Conservation (phyloP, 2,888 invertebrate species). For the Diarsia brunnea region DNA sequence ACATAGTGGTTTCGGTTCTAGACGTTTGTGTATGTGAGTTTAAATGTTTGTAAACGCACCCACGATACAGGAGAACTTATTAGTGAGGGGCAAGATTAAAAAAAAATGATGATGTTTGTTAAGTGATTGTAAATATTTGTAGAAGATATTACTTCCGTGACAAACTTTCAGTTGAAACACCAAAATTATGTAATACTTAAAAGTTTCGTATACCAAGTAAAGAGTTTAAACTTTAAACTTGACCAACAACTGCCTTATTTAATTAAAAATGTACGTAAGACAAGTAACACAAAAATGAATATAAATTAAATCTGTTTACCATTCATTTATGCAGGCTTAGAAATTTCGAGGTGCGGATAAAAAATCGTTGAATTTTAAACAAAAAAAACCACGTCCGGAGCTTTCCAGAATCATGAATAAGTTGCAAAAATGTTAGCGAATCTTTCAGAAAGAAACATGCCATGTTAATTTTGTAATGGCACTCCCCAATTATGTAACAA, state of each 20-base stretch:
- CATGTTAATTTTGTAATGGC: conserved; percentile 60
- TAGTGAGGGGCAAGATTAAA: no score
- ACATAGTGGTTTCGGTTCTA: no score
- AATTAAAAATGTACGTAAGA: conserved; percentile 20
- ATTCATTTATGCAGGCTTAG: conserved; percentile 65
- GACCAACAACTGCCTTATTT: conserved; percentile 4
- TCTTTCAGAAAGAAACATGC: conserved; percentile 18
- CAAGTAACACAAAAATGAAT: conserved; percentile 43
- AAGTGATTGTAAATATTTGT: not conserved
- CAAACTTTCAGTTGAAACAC: not conserved
- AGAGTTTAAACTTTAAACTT: not conserved
- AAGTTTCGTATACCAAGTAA: no score
- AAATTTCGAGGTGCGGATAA: conserved; percentile 35
- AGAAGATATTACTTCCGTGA: not conserved
- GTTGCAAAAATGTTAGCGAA: conserved; percentile 30
- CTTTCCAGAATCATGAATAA: conserved; percentile 59
- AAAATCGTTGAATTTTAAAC: conserved; percentile 61
- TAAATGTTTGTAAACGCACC: no score
- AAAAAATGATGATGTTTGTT: no score
- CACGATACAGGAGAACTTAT: no score
- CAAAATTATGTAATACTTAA: not conserved
- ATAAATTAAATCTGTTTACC: conserved; percentile 60
- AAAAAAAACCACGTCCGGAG: conserved; percentile 33
- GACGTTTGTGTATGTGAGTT: no score
- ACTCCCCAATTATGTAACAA: conserved; percentile 41